These are phyloP conservation scores for Muschampia plurimacula DNA, from an alignment of 2,888 invertebrate genomes.

Conservation along the genomic window DNA sequence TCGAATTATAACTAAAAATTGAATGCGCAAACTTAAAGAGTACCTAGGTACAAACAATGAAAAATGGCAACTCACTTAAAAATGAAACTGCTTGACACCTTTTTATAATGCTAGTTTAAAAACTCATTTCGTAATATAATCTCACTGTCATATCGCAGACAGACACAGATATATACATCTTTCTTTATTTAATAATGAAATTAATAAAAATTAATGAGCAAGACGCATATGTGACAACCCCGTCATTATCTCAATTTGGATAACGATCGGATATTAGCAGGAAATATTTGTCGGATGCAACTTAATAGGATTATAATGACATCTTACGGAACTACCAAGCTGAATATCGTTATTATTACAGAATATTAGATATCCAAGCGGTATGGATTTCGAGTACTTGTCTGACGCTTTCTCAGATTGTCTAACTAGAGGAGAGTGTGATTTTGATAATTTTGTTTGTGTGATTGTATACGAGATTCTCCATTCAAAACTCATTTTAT, in stretches of 20 bases:
- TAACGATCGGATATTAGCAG: slow-evolving; percentile 44
- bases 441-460: too few relatives aligned
- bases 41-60: too few relatives aligned
- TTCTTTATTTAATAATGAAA: slow-evolving; percentile 5
- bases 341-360: too few relatives aligned
- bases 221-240: slow-evolving; percentile 68
- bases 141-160: too few relatives aligned
- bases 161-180: background rate
- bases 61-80: too few relatives aligned
- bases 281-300: slow-evolving; percentile 28
- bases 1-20: too few relatives aligned
- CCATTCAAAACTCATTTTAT: too few relatives aligned
- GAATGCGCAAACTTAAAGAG: too few relatives aligned
- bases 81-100: too few relatives aligned
- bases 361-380: background rate
- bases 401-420: background rate
- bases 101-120: too few relatives aligned
- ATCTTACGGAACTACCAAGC: slow-evolving; percentile 14
- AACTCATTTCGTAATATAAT: too few relatives aligned
- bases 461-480: too few relatives aligned
- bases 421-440: background rate
- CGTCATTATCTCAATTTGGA: slow-evolving; percentile 57
- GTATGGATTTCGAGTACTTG: background rate
- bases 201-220: slow-evolving; percentile 59
- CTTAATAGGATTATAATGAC: slow-evolving; percentile 26